These are phyloP conservation scores for Sabatieria punctata DNA, from an alignment of 2,888 invertebrate species.

Conservation along the genomic window DNA sequence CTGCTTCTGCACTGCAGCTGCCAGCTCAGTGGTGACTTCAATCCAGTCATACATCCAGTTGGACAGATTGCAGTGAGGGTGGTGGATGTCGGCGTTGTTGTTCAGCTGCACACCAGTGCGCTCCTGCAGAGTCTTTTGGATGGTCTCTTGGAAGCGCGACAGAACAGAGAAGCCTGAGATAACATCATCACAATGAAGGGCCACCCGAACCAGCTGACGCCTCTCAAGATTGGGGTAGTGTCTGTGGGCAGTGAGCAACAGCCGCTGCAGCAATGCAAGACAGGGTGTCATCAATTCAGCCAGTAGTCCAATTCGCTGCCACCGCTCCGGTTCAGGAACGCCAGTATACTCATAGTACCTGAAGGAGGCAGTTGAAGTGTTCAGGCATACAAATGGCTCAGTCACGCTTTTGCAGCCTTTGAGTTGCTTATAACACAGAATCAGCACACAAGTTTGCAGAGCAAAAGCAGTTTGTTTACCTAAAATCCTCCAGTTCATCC, in stretches of 20 bases:
- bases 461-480: too few relatives aligned
- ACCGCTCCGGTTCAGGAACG: too few relatives aligned
- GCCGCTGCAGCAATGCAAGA: background rate
- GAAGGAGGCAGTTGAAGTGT: too few relatives aligned
- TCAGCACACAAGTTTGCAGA: too few relatives aligned
- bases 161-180: background rate
- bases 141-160: background rate
- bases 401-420: too few relatives aligned
- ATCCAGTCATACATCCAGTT: conserved; percentile 1
- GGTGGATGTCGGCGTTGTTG: background rate
- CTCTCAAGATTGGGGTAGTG: background rate
- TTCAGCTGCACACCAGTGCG: background rate
- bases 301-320: background rate
- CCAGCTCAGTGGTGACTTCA: background rate
- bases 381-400: too few relatives aligned
- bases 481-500: conserved; percentile 4
- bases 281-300: background rate
- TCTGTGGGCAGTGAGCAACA: background rate
- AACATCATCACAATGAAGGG: background rate
- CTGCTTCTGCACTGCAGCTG: background rate
- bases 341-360: too few relatives aligned
- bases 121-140: background rate
- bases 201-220: background rate
- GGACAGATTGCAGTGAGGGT: background rate
- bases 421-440: too few relatives aligned